Evolutionary conservation across 1,140 invertebrate species (phyloP).

Genomic region (Araneus ventricosus): DNA sequence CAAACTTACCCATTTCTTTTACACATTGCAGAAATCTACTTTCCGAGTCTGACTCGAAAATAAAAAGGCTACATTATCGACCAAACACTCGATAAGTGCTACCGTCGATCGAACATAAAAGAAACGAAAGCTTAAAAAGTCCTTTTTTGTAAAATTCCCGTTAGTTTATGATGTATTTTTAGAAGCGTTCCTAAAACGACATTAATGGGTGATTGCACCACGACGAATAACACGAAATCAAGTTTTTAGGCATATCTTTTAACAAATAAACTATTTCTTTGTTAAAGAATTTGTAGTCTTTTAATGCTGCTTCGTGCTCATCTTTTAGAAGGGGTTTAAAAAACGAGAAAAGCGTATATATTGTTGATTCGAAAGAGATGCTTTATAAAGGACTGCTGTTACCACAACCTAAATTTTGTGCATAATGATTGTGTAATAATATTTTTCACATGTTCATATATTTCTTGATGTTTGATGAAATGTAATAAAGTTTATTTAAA

Average conservation of each 20-base stretch:
- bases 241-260: neutral
- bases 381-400: neutral
- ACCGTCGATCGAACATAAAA: too few species aligned
- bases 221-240: too few species aligned
- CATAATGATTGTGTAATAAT: neutral
- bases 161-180: too few species aligned
- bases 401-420: neutral
- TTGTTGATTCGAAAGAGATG: neutral
- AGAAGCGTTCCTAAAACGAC: too few species aligned
- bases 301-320: neutral
- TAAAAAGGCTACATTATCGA: too few species aligned
- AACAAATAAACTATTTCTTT: neutral
- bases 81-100: too few species aligned
- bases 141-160: too few species aligned
- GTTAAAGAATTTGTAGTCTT: neutral
- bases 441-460: neutral
- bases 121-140: too few species aligned
- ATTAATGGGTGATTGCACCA: too few species aligned
- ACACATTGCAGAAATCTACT: too few species aligned
- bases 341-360: neutral
- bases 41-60: too few species aligned
- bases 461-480: constrained; percentile 22
- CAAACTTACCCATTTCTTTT: too few species aligned
- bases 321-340: neutral
- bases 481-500: constrained; percentile 39